Conservation (phyloP, 1,140 invertebrate genomes). For the Daktulosphaira vitifoliae region DNA sequence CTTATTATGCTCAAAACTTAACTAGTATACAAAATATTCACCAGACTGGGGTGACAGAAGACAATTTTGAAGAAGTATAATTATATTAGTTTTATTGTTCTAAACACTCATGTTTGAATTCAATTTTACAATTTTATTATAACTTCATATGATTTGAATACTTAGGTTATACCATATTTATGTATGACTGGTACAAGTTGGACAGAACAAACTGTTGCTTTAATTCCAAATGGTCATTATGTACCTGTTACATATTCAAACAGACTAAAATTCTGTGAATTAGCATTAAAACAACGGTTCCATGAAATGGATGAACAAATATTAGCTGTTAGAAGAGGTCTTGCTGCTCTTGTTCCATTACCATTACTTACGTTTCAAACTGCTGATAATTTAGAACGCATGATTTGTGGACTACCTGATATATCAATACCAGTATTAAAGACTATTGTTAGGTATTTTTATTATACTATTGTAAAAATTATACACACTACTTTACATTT, state of each 20-base stretch:
- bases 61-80: slow-evolving; percentile 54
- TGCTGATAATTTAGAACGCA: slow-evolving; percentile 52
- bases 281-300: slow-evolving; percentile 52
- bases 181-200: slow-evolving; percentile 57
- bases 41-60: slow-evolving; percentile 51
- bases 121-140: neutral
- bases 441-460: slow-evolving; percentile 52
- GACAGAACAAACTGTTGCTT: slow-evolving; percentile 52
- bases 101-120: neutral
- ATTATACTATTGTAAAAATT: neutral
- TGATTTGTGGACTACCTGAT: slow-evolving; percentile 58
- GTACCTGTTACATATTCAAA: slow-evolving; percentile 55
- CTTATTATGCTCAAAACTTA: slow-evolving; percentile 54
- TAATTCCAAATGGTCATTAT: slow-evolving; percentile 52
- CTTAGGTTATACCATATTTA: slow-evolving; percentile 54
- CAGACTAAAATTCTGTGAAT: slow-evolving; percentile 53
- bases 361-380: slow-evolving; percentile 56
- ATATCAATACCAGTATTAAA: slow-evolving; percentile 55
- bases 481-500: neutral
- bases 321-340: slow-evolving; percentile 54
- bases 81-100: slow-evolving; percentile 11
- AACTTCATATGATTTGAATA: neutral
- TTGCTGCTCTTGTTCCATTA: slow-evolving; percentile 58
- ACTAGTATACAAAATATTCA: slow-evolving; percentile 53
- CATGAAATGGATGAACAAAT: slow-evolving; percentile 59